Evolutionary conservation across 2,888 invertebrate species (phyloP), one percentile per base, ranked within the genome.

Genomic region (Athrips mouffetella): DNA sequence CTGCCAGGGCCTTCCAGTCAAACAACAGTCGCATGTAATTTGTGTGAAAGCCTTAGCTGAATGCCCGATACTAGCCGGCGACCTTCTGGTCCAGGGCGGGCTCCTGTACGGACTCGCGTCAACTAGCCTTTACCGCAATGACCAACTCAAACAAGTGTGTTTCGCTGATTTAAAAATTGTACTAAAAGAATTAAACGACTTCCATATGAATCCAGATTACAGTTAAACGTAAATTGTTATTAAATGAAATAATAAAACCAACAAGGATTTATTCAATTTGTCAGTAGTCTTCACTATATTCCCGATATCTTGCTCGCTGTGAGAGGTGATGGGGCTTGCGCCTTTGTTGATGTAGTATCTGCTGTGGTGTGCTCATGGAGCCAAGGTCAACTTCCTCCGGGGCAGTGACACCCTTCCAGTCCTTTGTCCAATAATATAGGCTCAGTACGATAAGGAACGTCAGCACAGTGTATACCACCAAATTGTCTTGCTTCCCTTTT

Each of bases 371-470:
- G 7, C 66, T 57, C n/a, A 81, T 60, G 5, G 68, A 55, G 2
- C 83, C 84, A 5, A 83, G 65, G 45, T 83, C 80, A 1, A 80
- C 69, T 55, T 82, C 83, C 52, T 82, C 82, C 0, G 83, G 82
- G 3, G 68, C 58, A 2, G 66, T 72, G 47, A 71, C 63, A 1
- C 70, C 69, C 54, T 76, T 77, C 82, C 77, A 81, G 53, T 77
- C 71, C 29, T 67, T 73, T 1, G 70, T 76, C 15, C 58, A 40
- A 10, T 69, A 47, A 54, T 77, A 80, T 25, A 75, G 27, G 7
- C 61, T 55, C 2, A 78, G 27, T 0, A 76, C 57, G 1, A 76
- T 48, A 13, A 78, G 37, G 49, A 73, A 65, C 0, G 66, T 67
- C 4, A 73, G 29, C 10, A 66, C 45, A 4, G 71, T 73, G 53